These are phyloP conservation scores for mouse (Mus musculus) DNA, from an alignment of 2,113 vertebrate genomes.

Conservation along the genomic window GRCm39 chr4:137819001-137819500, in stretches of 20 bases:
- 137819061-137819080: not conserved
- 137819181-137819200: not conserved
- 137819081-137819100: not conserved
- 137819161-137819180: not conserved
- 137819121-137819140: not conserved
- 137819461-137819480: conserved; percentile 22
- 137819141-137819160: not conserved
- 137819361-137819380: not conserved
- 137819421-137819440: not conserved
- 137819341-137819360: not conserved
- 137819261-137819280: conserved; percentile 1
- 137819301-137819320: conserved; percentile 32
- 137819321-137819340: not conserved
- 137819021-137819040: conserved; percentile 61
- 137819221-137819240: not conserved
- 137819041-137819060: conserved; percentile 53
- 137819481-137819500: not conserved
- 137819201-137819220: not conserved
- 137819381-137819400: not conserved
- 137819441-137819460: not conserved
- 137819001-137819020: conserved; percentile 55
- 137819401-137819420: not conserved
- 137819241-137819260: not conserved
- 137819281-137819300: not conserved
- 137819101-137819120: not conserved